Base-by-base conservation (phyloP, 2,888 invertebrate genomes). In the Eumacrocentrus americanus region DNA sequence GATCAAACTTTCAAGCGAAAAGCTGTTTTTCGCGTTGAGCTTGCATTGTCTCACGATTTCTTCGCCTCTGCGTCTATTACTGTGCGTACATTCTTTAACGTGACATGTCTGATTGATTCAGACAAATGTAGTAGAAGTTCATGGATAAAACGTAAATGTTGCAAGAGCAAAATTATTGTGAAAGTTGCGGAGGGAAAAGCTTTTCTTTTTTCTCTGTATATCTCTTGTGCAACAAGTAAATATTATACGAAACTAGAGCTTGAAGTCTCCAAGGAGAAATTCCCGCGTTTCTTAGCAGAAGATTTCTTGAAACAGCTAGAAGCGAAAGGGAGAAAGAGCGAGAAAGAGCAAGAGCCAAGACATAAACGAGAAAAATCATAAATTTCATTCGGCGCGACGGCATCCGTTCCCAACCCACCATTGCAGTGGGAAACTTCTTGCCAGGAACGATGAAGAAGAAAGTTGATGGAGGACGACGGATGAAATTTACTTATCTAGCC, bases 311-410 rank as follows among this genome's bases (percentile, higher is more conserved):
- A 20, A n/a, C n/a, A 9, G 18, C 42, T 7, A 14, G 2, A 16
- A 18, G n/a, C 9, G 18, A 37, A 7, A 51, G 34, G 51, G 42
- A 54, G 14, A 46, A 6, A 3, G 14, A 29, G 9, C 7, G n/a
- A 23, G 14, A 11, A n/a, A 18, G 38, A 3, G 54, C 16, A n/a
- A 25, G 11, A 47, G 46, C n/a, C 16, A n/a, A 34, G 14, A 42
- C 20, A 55, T 63, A 56, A 65, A 58, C 56, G 61, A 63, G 61
- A 65, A 64, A 67, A 65, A 66, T 65, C 60, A 64, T 67, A 63
- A 64, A 64, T 66, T 67, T 59, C 42, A 65, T 64, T 58, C 57
- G 59, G 38, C 35, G 51, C 59, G 51, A 58, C 60, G 29, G 59
- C 53, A 34, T 54, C 22, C 42, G 55, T 47, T 48, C 51, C 46